Evolutionary conservation across 2,113 vertebrate species (phyloP).

Genomic region (Echinops telfairi): DNA sequence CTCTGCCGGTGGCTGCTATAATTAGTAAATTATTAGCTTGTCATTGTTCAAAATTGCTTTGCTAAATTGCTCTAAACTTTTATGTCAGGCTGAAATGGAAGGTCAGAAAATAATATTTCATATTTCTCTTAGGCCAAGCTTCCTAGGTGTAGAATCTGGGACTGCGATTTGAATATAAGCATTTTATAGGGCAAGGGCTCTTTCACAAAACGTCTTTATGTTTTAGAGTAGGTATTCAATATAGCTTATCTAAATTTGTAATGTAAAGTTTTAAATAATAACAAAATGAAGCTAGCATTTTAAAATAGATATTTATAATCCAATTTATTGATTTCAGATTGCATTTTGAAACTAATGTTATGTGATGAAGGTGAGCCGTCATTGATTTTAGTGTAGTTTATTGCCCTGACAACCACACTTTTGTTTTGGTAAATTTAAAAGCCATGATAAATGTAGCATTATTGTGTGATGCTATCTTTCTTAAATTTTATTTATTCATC

Average conservation of each 20-base stretch:
- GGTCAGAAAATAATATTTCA: conserved; percentile 66
- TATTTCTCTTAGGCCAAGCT: neutral
- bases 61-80: conserved; percentile 58
- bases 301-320: conserved; percentile 17
- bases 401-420: neutral
- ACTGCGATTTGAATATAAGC: neutral
- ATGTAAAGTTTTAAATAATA: neutral
- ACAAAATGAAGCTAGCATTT: neutral
- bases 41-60: conserved; percentile 65
- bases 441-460: neutral
- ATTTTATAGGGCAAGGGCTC: neutral
- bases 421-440: neutral
- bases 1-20: conserved; percentile 17
- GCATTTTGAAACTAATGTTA: neutral
- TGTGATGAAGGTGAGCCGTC: neutral
- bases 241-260: neutral
- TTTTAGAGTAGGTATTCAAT: too few relatives aligned
- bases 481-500: conserved; percentile 7
- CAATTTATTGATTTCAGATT: conserved; percentile 24
- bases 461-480: neutral
- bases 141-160: neutral
- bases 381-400: conserved; percentile 26
- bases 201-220: neutral
- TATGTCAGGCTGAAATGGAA: neutral
- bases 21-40: conserved; percentile 71